phyloP scores from a whole-genome alignment of 2,888 invertebrate species.

The Lottia gigantea region DNA sequence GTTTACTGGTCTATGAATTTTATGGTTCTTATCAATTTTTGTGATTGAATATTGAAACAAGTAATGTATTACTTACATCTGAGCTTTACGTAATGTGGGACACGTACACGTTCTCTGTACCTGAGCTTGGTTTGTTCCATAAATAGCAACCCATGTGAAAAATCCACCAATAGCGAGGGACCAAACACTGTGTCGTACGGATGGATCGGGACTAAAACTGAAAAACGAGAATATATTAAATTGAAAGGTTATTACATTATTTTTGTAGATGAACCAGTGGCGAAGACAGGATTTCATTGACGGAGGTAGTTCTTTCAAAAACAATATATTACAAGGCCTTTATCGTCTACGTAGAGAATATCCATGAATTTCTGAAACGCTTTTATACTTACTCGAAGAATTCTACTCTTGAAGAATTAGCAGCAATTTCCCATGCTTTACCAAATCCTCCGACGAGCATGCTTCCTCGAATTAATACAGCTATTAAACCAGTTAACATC shows the following conservation, averaged over 20 bases:
- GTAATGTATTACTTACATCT: conserved; percentile 51
- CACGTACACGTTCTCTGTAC: conserved; percentile 93
- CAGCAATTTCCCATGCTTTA: conserved; percentile 57
- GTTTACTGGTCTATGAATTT: no score
- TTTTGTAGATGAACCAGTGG: not conserved
- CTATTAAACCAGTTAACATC: conserved; percentile 67
- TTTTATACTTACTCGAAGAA: conserved; percentile 59
- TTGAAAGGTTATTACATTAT: not conserved
- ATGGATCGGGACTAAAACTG: conserved; percentile 82
- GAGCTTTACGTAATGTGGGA: conserved; percentile 81
- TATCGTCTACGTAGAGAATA: no score
- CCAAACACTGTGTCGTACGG: conserved; percentile 90
- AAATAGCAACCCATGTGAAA: conserved; percentile 92
- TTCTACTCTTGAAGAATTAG: conserved; percentile 55
- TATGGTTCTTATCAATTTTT: no score
- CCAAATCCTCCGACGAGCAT: conserved; percentile 62
- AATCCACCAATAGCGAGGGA: conserved; percentile 85
- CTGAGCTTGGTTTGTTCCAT: conserved; percentile 93
- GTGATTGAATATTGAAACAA: not conserved
- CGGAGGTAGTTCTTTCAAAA: no score
- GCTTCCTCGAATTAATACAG: conserved; percentile 65
- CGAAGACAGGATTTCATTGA: no score
- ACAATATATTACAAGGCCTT: no score
- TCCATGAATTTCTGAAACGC: no score
- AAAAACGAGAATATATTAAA: conserved; percentile 2